Conservation (phyloP, 2,888 invertebrate genomes). For the Monochamus alternatus region DNA sequence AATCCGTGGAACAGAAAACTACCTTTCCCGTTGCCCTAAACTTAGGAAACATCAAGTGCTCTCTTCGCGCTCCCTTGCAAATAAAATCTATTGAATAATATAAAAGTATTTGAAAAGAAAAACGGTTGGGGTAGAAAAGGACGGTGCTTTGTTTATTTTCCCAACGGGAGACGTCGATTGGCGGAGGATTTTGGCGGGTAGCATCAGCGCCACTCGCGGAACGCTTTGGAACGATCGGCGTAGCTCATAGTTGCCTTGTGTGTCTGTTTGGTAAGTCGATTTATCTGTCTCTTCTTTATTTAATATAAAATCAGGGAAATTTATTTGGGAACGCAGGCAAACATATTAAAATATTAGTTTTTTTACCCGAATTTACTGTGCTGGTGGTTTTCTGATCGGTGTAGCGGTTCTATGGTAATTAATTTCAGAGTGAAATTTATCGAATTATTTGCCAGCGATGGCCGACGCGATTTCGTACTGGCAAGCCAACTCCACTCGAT, state of each 20-base stretch:
- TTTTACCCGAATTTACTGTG: constrained; percentile 66
- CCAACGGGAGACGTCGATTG: constrained; percentile 57
- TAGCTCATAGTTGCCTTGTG: constrained; percentile 53
- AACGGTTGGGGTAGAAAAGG: constrained; percentile 58
- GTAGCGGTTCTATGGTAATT: constrained; percentile 62
- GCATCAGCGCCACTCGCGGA: constrained; percentile 64
- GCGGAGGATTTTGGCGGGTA: constrained; percentile 67
- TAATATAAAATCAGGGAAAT: constrained; percentile 67
- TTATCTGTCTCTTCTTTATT: constrained; percentile 64
- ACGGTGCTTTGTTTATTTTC: constrained; percentile 59
- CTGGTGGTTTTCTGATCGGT: constrained; percentile 52
- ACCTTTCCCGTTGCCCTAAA: too few species aligned
- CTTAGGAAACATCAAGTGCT: background rate
- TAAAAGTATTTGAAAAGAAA: constrained; percentile 52
- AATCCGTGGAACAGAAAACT: background rate
- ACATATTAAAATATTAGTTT: constrained; percentile 67
- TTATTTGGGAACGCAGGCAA: constrained; percentile 61
- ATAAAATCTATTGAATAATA: constrained; percentile 30
- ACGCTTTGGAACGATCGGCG: constrained; percentile 62
- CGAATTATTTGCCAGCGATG: constrained; percentile 65
- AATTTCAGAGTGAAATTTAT: constrained; percentile 63
- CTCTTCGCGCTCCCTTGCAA: background rate
- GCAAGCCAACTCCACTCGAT: constrained; percentile 54
- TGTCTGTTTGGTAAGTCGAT: constrained; percentile 64
- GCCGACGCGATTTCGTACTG: constrained; percentile 63